Percentiles rank a stretch among this genome's conserved stretches.
Evolutionary conservation across 1,140 invertebrate genomes (phyloP).

Genomic region (Diorhabda carinulata): DNA sequence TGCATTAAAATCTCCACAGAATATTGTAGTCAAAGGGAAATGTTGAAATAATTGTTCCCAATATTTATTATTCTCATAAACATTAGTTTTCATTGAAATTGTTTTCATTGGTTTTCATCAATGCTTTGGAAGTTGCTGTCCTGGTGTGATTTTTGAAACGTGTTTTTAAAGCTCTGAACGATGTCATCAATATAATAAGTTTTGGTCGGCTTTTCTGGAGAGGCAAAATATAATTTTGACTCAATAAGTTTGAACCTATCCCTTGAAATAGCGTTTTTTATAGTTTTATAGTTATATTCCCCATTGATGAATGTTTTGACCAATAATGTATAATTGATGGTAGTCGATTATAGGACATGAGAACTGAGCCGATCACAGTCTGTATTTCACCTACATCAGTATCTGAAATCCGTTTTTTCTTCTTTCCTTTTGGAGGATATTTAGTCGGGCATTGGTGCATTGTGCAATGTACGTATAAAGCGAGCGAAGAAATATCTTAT

Average conservation of each 20-base stretch:
- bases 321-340: conserved; percentile 11
- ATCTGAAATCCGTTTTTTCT: not conserved
- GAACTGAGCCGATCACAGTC: conserved; percentile 5
- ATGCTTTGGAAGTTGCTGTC: conserved; percentile 27
- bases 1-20: too few species aligned
- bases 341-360: conserved; percentile 17
- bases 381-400: conserved; percentile 13
- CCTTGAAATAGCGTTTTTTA: conserved; percentile 28
- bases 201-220: conserved; percentile 29
- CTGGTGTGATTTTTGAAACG: conserved; percentile 25
- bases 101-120: too few species aligned
- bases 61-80: too few species aligned
- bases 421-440: not conserved
- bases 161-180: conserved; percentile 25
- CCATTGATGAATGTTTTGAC: conserved; percentile 24
- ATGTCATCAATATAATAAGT: conserved; percentile 34
- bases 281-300: conserved; percentile 37
- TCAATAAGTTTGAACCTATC: conserved; percentile 28
- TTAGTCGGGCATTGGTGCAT: conserved; percentile 7
- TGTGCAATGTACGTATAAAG: conserved; percentile 12
- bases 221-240: conserved; percentile 39
- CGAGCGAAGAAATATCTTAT: conserved; percentile 15
- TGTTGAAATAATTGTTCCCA: too few species aligned
- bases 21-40: too few species aligned
- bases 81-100: too few species aligned